These are phyloP conservation scores for Nesometra sesokonis DNA, from an alignment of 35 echinoderm and acorn worm species.

Conservation along the genomic window DNA sequence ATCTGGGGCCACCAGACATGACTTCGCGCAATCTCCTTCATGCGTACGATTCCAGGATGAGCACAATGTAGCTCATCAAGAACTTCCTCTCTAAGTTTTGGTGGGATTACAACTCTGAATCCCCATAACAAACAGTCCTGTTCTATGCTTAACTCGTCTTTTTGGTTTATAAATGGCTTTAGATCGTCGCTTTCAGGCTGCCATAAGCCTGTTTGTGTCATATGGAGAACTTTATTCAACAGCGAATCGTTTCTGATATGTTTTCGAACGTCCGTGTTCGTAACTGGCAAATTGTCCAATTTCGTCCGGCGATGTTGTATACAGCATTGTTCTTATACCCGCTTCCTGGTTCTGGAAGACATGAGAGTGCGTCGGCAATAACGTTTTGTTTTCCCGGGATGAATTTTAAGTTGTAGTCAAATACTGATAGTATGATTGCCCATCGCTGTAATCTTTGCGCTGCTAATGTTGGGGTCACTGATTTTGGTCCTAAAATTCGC, in stretches of 20 bases:
- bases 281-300: background rate
- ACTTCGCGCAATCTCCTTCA: background rate
- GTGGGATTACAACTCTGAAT: background rate
- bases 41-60: background rate
- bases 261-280: too few relatives aligned
- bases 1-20: slow-evolving; percentile 2
- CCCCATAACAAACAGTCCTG: too few relatives aligned
- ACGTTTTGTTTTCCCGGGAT: background rate
- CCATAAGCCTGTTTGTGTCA: too few relatives aligned
- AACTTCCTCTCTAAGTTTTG: background rate
- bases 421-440: slow-evolving; percentile 17
- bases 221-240: too few relatives aligned
- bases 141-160: too few relatives aligned
- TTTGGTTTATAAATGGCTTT: too few relatives aligned
- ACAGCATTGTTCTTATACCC: background rate
- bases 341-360: background rate
- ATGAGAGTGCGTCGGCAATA: background rate
- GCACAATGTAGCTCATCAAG: background rate
- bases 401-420: slow-evolving; percentile 10
- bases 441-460: slow-evolving; percentile 30
- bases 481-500: slow-evolving; percentile 8
- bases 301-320: background rate
- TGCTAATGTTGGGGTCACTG: slow-evolving; percentile 22
- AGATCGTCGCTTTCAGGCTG: too few relatives aligned
- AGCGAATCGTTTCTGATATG: too few relatives aligned